phyloP scores from a whole-genome alignment of 2,797 vertebrate genomes.

The Lacerta bilineata region DNA sequence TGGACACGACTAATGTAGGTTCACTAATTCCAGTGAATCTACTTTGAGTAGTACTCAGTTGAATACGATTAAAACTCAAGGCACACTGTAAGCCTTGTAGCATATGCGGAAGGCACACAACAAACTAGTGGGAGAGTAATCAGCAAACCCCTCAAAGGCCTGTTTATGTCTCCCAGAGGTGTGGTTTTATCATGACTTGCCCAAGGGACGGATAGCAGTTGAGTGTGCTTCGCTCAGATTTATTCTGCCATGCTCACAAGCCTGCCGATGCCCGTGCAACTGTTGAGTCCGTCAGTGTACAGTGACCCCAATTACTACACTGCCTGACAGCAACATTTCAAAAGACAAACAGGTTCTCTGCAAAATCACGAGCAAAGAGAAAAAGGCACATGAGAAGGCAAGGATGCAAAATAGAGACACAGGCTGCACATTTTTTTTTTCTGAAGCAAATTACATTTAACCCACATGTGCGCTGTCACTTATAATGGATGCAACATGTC shows the following conservation, averaged over 20 bases:
- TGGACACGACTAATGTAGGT: too few relatives aligned
- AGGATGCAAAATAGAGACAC: too few relatives aligned
- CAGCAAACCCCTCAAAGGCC: not conserved
- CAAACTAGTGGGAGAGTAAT: not conserved
- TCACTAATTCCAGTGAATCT: too few relatives aligned
- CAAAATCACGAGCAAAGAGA: not conserved
- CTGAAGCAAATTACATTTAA: not conserved
- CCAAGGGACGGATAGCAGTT: not conserved
- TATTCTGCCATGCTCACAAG: not conserved
- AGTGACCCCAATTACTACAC: fast-evolving
- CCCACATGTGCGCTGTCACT: not conserved
- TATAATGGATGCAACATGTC: not conserved
- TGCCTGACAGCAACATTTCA: fast-evolving
- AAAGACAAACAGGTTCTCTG: not conserved
- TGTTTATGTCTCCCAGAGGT: not conserved
- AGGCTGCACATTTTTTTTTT: too few relatives aligned
- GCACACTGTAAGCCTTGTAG: not conserved
- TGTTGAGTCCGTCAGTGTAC: not conserved
- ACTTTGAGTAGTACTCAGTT: not conserved
- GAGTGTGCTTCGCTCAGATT: not conserved
- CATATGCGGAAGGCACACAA: not conserved
- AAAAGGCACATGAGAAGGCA: not conserved
- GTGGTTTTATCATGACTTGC: not conserved
- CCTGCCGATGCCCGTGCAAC: not conserved
- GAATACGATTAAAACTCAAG: not conserved